Conservation (phyloP, 2,797 vertebrate genomes). For the Phyllotis vaccarum region DNA sequence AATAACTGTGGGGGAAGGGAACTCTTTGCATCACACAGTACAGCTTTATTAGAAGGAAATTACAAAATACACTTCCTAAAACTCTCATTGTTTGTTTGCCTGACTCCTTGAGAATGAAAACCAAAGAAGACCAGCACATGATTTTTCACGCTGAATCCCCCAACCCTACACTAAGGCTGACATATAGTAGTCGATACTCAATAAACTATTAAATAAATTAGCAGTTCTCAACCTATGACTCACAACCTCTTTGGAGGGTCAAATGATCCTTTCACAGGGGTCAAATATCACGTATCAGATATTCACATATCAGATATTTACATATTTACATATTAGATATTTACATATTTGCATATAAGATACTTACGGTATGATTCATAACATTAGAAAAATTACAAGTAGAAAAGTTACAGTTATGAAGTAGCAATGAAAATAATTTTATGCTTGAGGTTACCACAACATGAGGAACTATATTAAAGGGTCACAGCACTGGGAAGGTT, state of each 20-base stretch:
- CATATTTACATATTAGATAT: not conserved
- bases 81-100: not conserved
- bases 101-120: not conserved
- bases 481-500: not conserved
- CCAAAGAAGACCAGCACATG: not conserved
- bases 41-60: slow-evolving; percentile 13
- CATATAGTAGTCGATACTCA: not conserved
- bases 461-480: slow-evolving; percentile 27
- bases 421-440: not conserved
- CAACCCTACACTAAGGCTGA: slow-evolving; percentile 7
- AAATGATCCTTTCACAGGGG: not conserved
- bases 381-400: not conserved
- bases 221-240: not conserved
- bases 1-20: not conserved
- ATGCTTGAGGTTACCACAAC: not conserved
- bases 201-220: not conserved
- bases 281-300: not conserved
- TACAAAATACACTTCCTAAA: not conserved
- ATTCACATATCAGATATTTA: not conserved
- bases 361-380: not conserved
- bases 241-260: not conserved
- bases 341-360: too few species aligned
- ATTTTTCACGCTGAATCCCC: not conserved
- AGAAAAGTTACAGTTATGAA: not conserved
- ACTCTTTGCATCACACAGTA: slow-evolving; percentile 39